Evolutionary conservation across 2,113 vertebrate species (phyloP).

Genomic region (Alexandromys fortis): DNA sequence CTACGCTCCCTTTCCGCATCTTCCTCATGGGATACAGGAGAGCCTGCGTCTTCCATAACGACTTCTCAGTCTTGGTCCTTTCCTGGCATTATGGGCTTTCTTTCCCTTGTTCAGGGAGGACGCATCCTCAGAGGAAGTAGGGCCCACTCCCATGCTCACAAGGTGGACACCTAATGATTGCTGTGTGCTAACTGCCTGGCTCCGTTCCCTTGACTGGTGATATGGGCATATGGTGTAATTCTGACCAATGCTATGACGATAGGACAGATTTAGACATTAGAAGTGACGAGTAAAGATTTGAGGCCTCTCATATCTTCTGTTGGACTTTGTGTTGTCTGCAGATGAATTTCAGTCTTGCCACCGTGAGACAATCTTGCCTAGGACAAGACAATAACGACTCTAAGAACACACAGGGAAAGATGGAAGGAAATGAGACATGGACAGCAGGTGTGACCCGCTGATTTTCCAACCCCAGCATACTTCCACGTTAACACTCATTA

Average conservation of each 20-base stretch:
- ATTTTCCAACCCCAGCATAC: not conserved
- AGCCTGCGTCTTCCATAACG: not conserved
- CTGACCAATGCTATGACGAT: not conserved
- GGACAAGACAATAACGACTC: not conserved
- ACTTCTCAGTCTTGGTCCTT: conserved; percentile 13
- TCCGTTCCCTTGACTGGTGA: not conserved
- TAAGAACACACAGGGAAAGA: conserved; percentile 15
- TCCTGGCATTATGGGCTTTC: not conserved
- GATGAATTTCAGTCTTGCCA: conserved; percentile 28
- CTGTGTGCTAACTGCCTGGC: not conserved
- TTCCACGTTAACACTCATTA: not conserved
- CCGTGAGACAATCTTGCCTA: not conserved
- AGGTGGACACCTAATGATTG: not conserved
- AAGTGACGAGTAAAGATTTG: conserved; percentile 21
- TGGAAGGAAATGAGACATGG: conserved; percentile 24
- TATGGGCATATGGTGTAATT: conserved; percentile 3
- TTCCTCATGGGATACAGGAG: not conserved
- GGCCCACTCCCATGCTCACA: not conserved
- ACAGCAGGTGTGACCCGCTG: not conserved
- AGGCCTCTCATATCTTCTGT: not conserved
- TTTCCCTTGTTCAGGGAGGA: not conserved
- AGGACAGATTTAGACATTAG: conserved; percentile 4
- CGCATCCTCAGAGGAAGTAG: not conserved
- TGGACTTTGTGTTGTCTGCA: conserved; percentile 32
- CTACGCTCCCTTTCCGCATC: not conserved